phyloP scores from a whole-genome alignment of 2,888 invertebrate genomes.

The Julus scanicus region DNA sequence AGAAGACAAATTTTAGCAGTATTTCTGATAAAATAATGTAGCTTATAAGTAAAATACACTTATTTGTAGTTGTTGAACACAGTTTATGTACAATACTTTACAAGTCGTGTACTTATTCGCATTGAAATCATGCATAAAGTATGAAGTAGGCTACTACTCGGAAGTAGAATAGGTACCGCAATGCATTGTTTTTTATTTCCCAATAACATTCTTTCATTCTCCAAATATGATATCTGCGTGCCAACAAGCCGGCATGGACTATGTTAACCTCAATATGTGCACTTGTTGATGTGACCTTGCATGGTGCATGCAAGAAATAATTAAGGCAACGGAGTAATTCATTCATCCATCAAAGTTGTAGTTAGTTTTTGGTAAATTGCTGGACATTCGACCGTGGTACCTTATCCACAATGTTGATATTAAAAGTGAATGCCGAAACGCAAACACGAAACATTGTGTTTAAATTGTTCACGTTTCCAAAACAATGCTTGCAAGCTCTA shows the following conservation, averaged over 20 bases:
- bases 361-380: background rate
- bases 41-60: background rate
- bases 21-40: background rate
- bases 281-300: constrained; percentile 3
- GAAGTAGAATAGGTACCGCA: background rate
- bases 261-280: constrained; percentile 19
- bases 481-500: background rate
- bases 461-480: background rate
- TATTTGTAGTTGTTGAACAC: too few species aligned
- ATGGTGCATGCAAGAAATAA: background rate
- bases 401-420: background rate
- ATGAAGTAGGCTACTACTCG: too few species aligned
- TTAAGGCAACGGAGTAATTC: constrained; percentile 12
- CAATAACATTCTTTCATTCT: constrained; percentile 14
- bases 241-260: background rate
- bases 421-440: background rate
- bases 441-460: background rate
- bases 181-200: background rate
- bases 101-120: too few species aligned
- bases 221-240: constrained; percentile 25
- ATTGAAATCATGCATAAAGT: background rate
- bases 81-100: too few species aligned
- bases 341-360: constrained; percentile 15
- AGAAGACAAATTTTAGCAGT: background rate
- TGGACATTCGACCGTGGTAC: background rate